Evolutionary conservation across 2,888 invertebrate species (phyloP), one percentile per base, ranked within the genome.

Genomic region (Thyatira batis): DNA sequence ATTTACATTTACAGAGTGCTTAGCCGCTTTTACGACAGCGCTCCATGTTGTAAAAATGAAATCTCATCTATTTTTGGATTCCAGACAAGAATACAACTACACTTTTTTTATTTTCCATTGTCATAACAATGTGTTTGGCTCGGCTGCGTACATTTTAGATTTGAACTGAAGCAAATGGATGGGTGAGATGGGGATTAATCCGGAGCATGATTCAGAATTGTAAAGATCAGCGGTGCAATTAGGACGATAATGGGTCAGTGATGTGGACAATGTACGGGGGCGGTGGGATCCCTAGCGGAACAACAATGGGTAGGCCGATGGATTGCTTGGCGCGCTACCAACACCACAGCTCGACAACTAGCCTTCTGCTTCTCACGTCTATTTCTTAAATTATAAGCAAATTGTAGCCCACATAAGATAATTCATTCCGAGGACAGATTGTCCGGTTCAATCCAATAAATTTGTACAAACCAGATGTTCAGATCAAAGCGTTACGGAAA

Each of bases 221-320:
- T 60, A 84, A 85, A 85, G 85, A 81, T 80, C 73, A 76, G 52
- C 52, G 61, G 69, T 65, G 71, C 74, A 80, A 82, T 76, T 74
- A 79, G 76, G 74, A 74, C 78, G 63, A 74, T 72, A 78, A 73
- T 78, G 78, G 80, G 76, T 78, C 80, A 76, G 71, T 67, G 71
- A 81, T 76, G 73, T 71, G 61, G 59, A 66, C 71, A 63, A 71
- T 71, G 73, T 59, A 62, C 65, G 52, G 52, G 33, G 39, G 45
- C 54, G 52, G 45, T 23, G 2, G 2, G 49, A 11, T 27, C 27
- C 27, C 17, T 43, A 28, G 51, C 46, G 25, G 25, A 50, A 52
- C 49, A 45, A 53, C 51, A 50, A 48, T 30, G 30, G 54, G 61
- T 61, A 60, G 58, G 66, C 66, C 64, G 61, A 67, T 65, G 67